Base-by-base conservation (phyloP, 2,113 vertebrate genomes). In the Bufo gargarizans region DNA sequence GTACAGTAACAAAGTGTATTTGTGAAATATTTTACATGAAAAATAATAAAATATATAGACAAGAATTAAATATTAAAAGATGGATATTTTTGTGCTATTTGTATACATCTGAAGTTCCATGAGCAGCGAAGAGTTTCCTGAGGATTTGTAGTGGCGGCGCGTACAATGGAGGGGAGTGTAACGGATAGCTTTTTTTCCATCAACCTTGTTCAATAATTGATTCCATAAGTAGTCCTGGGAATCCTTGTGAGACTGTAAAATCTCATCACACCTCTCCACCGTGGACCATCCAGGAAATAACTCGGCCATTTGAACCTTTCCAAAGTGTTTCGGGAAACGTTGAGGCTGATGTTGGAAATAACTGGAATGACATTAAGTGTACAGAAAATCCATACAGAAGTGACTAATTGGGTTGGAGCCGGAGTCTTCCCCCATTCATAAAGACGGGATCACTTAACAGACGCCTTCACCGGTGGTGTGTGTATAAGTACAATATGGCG, bases 361-460 rank as follows among this genome's bases (percentile, higher is more conserved):
- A 45, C 43, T 3, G 8, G 49, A 53, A 77, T 77, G 53, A 77
- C 47, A 77, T 77, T 77, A 77, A 19, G 49, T 12, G 76, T n/a
- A 4, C 17, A 77, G 76, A n/a, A 77, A 77, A 77, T 77, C 76
- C 47, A 77, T 77, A 77, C 3, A 20, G 17, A 50, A 53, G 53
- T n/a, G 19, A 77, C 8, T 77, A 53, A 50, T 77, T n/a, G 53
- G 47, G 43, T n/a, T 7, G n/a, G 74, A 50, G 74, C 7, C 47
- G 17, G 76, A n/a, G 49, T 53, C 47, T 71, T 19, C 76, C 76
- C 72, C 49, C 47, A 53, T 77, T 77, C 76, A 77, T 53, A n/a
- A 13, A 50, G 9, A n/a, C 4, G 4, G 17, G 47, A 50, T 77
- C 76, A n/a, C 49, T 74, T 19, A 17, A 6, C 71, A 74, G 43